phyloP scores from a whole-genome alignment of 2,797 vertebrate genomes.

The Sphenopsis melanotis region DNA sequence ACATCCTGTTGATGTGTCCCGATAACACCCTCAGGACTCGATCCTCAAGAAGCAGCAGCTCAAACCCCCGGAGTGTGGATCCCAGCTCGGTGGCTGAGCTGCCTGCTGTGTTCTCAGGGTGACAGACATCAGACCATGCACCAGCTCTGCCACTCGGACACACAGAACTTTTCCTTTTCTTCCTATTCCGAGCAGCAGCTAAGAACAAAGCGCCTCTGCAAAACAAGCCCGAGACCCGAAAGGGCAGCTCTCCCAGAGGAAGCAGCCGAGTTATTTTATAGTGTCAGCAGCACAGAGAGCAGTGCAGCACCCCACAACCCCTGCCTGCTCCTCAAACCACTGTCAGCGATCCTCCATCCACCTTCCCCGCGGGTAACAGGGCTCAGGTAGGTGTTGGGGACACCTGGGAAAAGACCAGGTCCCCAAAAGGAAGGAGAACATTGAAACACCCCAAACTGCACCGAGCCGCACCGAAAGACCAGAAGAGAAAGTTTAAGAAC shows the following conservation, averaged over 20 bases:
- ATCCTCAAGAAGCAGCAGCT: not conserved
- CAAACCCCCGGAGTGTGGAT: not conserved
- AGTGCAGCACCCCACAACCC: fast-evolving
- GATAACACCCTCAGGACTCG: not conserved
- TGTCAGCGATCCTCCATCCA: not conserved
- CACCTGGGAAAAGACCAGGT: not conserved
- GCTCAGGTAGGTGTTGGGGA: fast-evolving
- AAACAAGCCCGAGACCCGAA: fast-evolving
- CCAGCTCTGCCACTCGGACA: fast-evolving
- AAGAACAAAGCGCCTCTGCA: not conserved
- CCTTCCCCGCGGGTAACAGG: not conserved
- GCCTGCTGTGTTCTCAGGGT: fast-evolving
- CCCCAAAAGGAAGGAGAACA: not conserved
- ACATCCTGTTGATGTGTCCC: not conserved
- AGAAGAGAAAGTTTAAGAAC: not conserved
- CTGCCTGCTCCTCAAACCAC: not conserved
- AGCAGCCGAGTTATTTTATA: not conserved
- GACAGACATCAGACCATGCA: fast-evolving
- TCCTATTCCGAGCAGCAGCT: fast-evolving
- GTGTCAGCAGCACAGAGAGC: not conserved
- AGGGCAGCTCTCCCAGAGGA: not conserved
- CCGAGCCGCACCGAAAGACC: fast-evolving
- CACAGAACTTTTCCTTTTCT: not conserved
- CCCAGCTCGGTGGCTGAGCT: not conserved
- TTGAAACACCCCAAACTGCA: fast-evolving